Percentiles rank a stretch among this genome's conserved stretches.
phyloP scores from a whole-genome alignment of 2,113 vertebrate genomes.

The Prolemur simus region DNA sequence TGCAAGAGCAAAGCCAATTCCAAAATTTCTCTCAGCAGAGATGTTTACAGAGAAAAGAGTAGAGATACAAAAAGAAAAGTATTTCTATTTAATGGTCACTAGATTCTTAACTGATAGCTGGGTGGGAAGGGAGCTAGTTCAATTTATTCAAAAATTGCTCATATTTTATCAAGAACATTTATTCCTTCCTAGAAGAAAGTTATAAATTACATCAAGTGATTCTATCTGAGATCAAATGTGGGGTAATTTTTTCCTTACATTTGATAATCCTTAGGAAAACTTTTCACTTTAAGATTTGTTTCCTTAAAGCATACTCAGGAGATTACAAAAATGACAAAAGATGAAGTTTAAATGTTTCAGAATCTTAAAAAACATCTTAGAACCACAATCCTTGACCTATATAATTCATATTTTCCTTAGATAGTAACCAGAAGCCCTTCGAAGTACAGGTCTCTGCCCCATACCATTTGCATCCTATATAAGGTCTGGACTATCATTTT shows the following conservation, averaged over 20 bases:
- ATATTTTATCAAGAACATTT: not conserved
- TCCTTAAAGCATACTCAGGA: not conserved
- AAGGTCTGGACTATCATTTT: not conserved
- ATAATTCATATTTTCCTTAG: not conserved
- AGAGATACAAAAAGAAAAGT: not conserved
- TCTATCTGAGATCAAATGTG: not conserved
- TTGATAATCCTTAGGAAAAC: not conserved
- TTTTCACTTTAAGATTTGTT: not conserved
- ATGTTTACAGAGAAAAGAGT: not conserved
- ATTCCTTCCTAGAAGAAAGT: not conserved
- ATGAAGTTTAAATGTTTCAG: not conserved
- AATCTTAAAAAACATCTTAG: not conserved
- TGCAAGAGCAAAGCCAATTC: not conserved
- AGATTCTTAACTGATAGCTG: not conserved
- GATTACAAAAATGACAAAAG: not conserved
- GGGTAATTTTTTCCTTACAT: not conserved
- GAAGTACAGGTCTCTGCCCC: not conserved
- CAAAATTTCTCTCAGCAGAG: not conserved
- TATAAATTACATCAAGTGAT: not conserved
- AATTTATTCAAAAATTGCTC: not conserved
- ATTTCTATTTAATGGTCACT: not conserved
- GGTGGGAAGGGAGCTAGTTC: not conserved
- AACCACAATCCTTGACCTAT: not conserved
- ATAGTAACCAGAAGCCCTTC: not conserved
- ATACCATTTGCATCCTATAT: not conserved